These are phyloP conservation scores for Tipula confusa DNA, from an alignment of 2,888 invertebrate species.

Conservation along the genomic window DNA sequence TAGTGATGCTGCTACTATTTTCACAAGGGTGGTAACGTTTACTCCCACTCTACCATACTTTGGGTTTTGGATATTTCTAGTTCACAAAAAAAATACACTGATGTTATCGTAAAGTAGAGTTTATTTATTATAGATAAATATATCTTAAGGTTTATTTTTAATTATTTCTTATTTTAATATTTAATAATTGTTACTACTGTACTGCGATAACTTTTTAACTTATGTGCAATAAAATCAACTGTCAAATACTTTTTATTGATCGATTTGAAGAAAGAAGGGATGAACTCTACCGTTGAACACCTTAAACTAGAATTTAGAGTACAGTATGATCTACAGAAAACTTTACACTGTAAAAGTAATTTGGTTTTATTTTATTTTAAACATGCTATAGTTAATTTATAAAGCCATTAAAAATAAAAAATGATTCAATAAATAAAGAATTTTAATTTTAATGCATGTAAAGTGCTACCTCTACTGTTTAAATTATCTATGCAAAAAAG, in stretches of 20 bases:
- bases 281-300: neutral
- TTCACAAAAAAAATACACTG: neutral
- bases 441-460: too few relatives aligned
- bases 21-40: neutral
- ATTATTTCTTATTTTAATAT: neutral
- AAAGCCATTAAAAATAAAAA: too few relatives aligned
- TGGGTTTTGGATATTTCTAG: neutral
- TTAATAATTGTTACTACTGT: neutral
- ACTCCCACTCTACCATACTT: neutral
- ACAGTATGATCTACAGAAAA: too few relatives aligned
- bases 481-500: too few relatives aligned
- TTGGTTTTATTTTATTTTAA: too few relatives aligned
- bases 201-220: neutral
- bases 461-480: too few relatives aligned
- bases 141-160: neutral
- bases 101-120: neutral
- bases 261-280: neutral
- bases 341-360: too few relatives aligned
- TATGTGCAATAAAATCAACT: neutral
- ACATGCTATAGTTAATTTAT: too few relatives aligned
- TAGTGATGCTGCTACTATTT: neutral
- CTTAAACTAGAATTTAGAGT: neutral
- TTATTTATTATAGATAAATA: neutral
- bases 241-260: neutral
- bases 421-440: too few relatives aligned